A percentile compares a stretch with the other conserved stretches of the same genome.
Evolutionary conservation across 1,140 invertebrate species (phyloP).

Genomic region (Drosophila kepulauana): DNA sequence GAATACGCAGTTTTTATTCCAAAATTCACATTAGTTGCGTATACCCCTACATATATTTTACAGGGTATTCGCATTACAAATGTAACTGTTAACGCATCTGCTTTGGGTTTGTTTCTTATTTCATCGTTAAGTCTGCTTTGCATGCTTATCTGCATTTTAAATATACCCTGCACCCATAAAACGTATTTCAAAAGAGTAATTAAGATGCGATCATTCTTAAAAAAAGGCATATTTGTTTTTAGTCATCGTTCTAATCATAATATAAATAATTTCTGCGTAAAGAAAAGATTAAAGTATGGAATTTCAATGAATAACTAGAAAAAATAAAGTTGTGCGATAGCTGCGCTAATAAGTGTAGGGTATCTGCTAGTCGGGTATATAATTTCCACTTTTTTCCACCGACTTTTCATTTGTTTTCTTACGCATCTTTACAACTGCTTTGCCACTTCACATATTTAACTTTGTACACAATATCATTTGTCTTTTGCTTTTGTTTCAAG

Average conservation of each 20-base stretch:
- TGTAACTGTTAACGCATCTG: not conserved
- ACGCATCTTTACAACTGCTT: slow-evolving; percentile 16
- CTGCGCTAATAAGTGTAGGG: not conserved
- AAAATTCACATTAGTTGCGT: not conserved
- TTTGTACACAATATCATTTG: slow-evolving; percentile 12
- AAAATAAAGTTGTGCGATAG: not conserved
- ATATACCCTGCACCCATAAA: not conserved
- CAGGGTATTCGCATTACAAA: not conserved
- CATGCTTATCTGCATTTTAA: slow-evolving; percentile 12
- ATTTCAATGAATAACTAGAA: not conserved
- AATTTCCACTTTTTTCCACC: not conserved
- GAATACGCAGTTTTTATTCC: no score
- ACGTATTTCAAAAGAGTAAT: not conserved
- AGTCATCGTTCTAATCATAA: not conserved
- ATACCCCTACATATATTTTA: not conserved
- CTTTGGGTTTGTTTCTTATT: slow-evolving; percentile 10
- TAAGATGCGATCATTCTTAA: not conserved
- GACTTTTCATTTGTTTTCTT: slow-evolving; percentile 15
- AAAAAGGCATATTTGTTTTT: not conserved
- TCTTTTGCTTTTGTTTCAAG: slow-evolving; percentile 3
- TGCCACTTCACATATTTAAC: slow-evolving; percentile 5
- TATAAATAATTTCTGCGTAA: not conserved
- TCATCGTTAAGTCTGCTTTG: not conserved
- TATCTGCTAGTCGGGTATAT: not conserved
- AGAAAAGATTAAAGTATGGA: no score